Evolutionary conservation across 2,888 invertebrate species (phyloP).

Genomic region (Tenodera sinensis): DNA sequence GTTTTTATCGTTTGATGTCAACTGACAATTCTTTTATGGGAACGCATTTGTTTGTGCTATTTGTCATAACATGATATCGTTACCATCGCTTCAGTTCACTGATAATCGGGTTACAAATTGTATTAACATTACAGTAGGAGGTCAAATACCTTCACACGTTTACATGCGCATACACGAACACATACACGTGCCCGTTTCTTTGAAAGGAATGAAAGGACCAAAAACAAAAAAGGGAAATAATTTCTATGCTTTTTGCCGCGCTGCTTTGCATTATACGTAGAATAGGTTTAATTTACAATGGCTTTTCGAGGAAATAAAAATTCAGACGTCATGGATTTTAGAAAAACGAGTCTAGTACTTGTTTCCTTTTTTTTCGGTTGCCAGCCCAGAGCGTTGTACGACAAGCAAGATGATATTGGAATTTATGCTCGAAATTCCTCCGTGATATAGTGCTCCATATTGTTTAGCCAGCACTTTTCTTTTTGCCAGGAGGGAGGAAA

Average conservation of each 20-base stretch:
- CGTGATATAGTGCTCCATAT: neutral
- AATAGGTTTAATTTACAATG: neutral
- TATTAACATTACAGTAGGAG: too few relatives aligned
- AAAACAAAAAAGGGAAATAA: neutral
- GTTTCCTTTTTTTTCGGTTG: neutral
- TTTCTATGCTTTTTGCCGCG: neutral
- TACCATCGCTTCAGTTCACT: neutral
- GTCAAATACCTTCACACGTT: too few relatives aligned
- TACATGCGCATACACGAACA: too few relatives aligned
- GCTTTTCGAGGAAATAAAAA: neutral
- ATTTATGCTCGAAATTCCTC: neutral
- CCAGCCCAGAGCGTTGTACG: neutral
- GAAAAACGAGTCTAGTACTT: neutral
- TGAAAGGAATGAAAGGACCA: neutral
- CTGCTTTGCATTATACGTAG: neutral
- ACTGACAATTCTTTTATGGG: neutral
- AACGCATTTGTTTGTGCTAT: neutral
- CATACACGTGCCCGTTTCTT: neutral
- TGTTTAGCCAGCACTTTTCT: neutral
- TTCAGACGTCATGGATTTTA: neutral
- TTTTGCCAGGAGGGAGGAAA: neutral
- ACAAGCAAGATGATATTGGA: neutral
- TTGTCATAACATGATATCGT: neutral
- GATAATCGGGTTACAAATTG: neutral
- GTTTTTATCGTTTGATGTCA: neutral